Percentiles rank a stretch among this genome's conserved stretches.
These are phyloP conservation scores for Clupea harengus DNA, from an alignment of 2,113 vertebrate genomes.

Conservation along the genomic window DNA sequence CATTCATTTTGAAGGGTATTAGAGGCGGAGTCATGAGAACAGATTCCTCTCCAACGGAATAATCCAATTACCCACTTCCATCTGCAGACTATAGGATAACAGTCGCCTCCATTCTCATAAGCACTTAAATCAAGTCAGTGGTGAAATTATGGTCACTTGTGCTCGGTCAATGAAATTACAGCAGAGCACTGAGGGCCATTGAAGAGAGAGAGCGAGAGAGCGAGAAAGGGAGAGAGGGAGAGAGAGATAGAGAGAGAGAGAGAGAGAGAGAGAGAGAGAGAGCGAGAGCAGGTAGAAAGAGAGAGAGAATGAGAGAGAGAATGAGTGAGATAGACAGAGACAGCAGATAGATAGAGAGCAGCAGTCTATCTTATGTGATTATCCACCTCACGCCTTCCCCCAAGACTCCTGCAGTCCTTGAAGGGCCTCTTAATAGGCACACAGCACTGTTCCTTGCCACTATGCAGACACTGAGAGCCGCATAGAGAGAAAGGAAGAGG, in stretches of 20 bases:
- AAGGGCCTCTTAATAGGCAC: slow-evolving; percentile 32
- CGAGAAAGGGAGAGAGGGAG: neutral
- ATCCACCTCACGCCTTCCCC: slow-evolving; percentile 44
- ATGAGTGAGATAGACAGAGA: neutral
- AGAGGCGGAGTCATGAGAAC: slow-evolving; percentile 33
- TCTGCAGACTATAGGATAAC: slow-evolving; percentile 65
- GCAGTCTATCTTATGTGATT: slow-evolving; percentile 66
- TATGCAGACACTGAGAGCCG: slow-evolving; percentile 11
- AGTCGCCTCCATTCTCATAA: slow-evolving; percentile 62
- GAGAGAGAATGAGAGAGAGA: neutral
- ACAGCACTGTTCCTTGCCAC: neutral
- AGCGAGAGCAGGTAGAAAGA: neutral
- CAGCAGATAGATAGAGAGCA: slow-evolving; percentile 31
- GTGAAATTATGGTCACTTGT: slow-evolving; percentile 71
- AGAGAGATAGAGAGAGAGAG: neutral
- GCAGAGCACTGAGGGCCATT: slow-evolving; percentile 55
- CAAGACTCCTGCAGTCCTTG: slow-evolving; percentile 30
- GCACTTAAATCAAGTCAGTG: slow-evolving; percentile 74
- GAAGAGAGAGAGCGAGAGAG: slow-evolving; percentile 45
- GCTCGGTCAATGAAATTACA: slow-evolving; percentile 68
- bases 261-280: neutral
- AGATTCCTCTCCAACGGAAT: slow-evolving; percentile 50
- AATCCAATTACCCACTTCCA: slow-evolving; percentile 63
- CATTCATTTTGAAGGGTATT: slow-evolving; percentile 11
- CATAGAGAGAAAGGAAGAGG: neutral